Evolutionary conservation across 1,140 invertebrate species (phyloP), one percentile per base, ranked within the genome.

Genomic region (Caenorhabditis tropicalis): DNA sequence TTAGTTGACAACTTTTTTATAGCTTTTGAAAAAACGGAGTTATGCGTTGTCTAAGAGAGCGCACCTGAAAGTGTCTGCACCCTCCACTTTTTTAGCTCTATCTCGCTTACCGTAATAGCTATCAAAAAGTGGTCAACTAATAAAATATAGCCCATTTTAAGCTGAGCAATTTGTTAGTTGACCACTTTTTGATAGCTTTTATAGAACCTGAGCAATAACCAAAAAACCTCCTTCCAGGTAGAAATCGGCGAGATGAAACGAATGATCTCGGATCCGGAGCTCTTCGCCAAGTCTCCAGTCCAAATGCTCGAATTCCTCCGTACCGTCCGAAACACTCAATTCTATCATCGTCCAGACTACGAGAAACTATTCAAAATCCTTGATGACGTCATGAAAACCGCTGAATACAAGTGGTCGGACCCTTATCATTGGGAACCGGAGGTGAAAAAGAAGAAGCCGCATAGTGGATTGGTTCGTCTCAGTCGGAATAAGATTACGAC

Each of bases 341-440:
- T 90, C 39, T 89, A 88, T 58, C 82, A 56, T n/a, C 86, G 88
- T 39, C 88, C 88, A n/a, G 74, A 88, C 48, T 88, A 88, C 65
- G 36, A 81, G 6, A 51, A 56, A 21, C 43, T 88, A 15, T 89
- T 39, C 82, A 49, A 82, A 29, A n/a, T 49, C 4, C 56, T 88
- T 19, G 39, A 46, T 19, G 51, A 82, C 10, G 82, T 89, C 3
- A 87, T 89, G 88, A 81, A 84, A 10, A 60, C 43, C n/a, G 81
- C 79, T 9, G 33, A 79, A 19, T 86, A 81, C 80, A 85, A 86
- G 36, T 86, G 51, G 46, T 31, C 48, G 3, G 86, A 87, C 24
- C 81, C 43, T 0, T 87, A 65, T 48, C 86, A 87, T n/a, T 87
- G 86, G 86, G 86, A 87, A 56, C 31, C 81, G 29, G 53, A 82